phyloP scores from a whole-genome alignment of 2,888 invertebrate species.

The Idaea biselata region DNA sequence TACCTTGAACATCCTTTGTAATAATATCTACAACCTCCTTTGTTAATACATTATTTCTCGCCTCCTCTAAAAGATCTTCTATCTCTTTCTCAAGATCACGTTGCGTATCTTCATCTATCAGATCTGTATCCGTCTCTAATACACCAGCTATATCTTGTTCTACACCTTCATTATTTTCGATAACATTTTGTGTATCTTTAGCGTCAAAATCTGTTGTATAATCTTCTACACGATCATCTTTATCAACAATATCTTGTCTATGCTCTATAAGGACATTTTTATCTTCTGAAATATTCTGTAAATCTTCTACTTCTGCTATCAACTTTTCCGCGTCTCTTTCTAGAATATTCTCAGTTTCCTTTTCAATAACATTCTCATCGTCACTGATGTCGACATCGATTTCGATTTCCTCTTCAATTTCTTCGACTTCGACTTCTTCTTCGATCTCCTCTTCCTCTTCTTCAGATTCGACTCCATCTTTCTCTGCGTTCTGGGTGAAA shows the following conservation, averaged over 20 bases:
- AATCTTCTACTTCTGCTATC: constrained; percentile 21
- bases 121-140: neutral
- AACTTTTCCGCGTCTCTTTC: constrained; percentile 30
- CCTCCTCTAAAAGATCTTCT: neutral
- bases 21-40: constrained; percentile 23
- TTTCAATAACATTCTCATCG: constrained; percentile 47
- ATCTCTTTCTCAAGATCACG: constrained; percentile 8
- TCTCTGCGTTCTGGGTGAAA: constrained; percentile 71
- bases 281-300: constrained; percentile 14
- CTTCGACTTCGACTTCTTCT: constrained; percentile 68
- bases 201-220: constrained; percentile 4
- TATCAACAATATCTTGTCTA: neutral
- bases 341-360: constrained; percentile 1
- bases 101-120: constrained; percentile 1
- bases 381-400: constrained; percentile 19
- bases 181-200: too few species aligned
- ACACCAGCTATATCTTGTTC: neutral
- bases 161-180: constrained; percentile 9
- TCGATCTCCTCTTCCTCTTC: constrained; percentile 58
- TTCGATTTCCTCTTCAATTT: constrained; percentile 65
- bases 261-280: constrained; percentile 3
- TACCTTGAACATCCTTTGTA: neutral
- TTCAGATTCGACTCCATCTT: constrained; percentile 65
- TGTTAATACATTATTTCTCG: constrained; percentile 13
- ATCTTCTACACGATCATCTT: constrained; percentile 10